phyloP scores from a whole-genome alignment of 2,888 invertebrate genomes.

The Hedychridium roseum region DNA sequence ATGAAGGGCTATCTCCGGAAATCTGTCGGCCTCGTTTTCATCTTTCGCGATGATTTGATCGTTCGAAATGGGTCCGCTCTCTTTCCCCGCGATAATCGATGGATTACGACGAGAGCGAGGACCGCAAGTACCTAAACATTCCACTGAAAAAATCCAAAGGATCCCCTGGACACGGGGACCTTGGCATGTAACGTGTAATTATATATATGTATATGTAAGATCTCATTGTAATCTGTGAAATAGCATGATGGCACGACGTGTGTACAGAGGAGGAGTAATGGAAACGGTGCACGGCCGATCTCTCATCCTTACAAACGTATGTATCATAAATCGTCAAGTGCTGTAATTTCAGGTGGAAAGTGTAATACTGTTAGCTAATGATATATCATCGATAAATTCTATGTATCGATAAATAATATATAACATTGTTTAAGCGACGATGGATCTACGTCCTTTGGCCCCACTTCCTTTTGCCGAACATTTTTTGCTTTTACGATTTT shows the following conservation, averaged over 20 bases:
- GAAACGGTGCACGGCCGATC: background rate
- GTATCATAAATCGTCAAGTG: conserved; percentile 1
- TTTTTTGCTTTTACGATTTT: background rate
- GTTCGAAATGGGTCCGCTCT: no score
- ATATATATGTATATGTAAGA: conserved; percentile 30
- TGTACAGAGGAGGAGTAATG: background rate
- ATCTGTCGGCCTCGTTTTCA: no score
- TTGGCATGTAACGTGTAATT: conserved; percentile 26
- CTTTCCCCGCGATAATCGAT: no score
- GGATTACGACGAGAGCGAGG: no score
- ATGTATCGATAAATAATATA: conserved; percentile 60
- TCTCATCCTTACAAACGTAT: background rate
- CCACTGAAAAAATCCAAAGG: no score
- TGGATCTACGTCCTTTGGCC: conserved; percentile 14
- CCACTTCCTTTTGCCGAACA: no score
- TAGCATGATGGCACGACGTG: conserved; percentile 20
- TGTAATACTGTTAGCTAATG: conserved; percentile 47
- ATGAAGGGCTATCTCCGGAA: no score
- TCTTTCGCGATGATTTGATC: no score
- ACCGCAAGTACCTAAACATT: no score
- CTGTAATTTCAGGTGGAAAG: conserved; percentile 26
- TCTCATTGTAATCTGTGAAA: conserved; percentile 30
- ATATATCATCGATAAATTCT: conserved; percentile 53
- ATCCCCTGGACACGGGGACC: no score
- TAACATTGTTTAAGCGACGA: conserved; percentile 54